Evolutionary conservation across 64 coral and sea anemone genomes (phyloP), one percentile per base, ranked within the genome.

Genomic region (Cladopsammia gracilis): DNA sequence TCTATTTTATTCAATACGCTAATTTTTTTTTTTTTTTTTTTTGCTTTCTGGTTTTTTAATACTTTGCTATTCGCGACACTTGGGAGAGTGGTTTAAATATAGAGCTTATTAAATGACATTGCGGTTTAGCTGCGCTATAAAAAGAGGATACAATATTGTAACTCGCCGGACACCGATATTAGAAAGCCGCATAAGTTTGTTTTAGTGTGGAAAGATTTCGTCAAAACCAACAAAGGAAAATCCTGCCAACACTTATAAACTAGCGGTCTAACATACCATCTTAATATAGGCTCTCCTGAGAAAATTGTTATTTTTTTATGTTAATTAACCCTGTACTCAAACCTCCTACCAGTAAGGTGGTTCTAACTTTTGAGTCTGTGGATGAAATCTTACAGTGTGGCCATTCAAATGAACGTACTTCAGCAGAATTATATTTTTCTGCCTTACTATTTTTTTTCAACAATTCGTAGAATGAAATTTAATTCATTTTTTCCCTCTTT

Each of bases 171-270:
- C 54, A 7, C 34, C 13, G 73, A 79, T 79, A 79, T 79, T 79
- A 25, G 25, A 26, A 22, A 49, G 54, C 54, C 76, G 76, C 54
- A 4, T 25, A 59, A 58, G 49, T 79, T 18, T 79, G 20, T 77
- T 79, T 53, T 53, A 26, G 53, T 79, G 25, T 75, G 12, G 49
- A 79, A 79, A 77, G 16, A 53, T 77, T 15, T 76, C 5, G 16
- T 79, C 48, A n/a, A 10, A 23, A 10, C 22, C 50, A 48, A 47
- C 15, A 54, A 48, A 18, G 10, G 75, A 24, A 11, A 57, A 8
- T 11, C 45, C 70, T 47, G 3, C 49, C 23, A 59, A 59, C 7
- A 15, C 4, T 59, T 44, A 59, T 5, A 59, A 26, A 78, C 51
- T 10, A 10, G 53, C 49, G 19, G 76, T 77, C 75, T 10, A 13